These are phyloP conservation scores for Crepidodera aurea DNA, from an alignment of 2,888 invertebrate genomes.

Conservation along the genomic window DNA sequence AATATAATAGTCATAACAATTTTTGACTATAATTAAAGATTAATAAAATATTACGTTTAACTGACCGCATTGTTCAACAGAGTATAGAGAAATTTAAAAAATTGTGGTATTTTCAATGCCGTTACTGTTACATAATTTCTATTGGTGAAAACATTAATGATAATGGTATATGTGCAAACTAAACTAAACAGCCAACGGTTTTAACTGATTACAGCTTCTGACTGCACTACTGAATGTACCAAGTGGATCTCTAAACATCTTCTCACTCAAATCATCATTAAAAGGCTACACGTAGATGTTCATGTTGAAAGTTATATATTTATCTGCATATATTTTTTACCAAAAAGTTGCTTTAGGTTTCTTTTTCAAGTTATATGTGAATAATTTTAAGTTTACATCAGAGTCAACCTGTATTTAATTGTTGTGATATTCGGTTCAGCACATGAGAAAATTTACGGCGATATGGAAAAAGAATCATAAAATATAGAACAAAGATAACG, in stretches of 20 bases:
- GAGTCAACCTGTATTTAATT: slow-evolving; percentile 4
- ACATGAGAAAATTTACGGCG: slow-evolving; percentile 3
- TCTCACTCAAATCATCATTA: no score
- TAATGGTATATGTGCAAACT: slow-evolving; percentile 6
- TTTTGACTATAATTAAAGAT: slow-evolving; percentile 25
- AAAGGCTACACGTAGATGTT: no score
- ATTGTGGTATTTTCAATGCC: slow-evolving; percentile 22
- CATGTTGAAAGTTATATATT: no score
- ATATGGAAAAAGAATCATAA: slow-evolving; percentile 6
- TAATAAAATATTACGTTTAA: slow-evolving; percentile 16
- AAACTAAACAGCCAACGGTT: slow-evolving; percentile 13
- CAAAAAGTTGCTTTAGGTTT: no score
- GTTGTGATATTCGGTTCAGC: neutral
- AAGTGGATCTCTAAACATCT: neutral
- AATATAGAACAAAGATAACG: slow-evolving; percentile 23
- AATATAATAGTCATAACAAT: slow-evolving; percentile 28
- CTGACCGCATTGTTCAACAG: slow-evolving; percentile 27
- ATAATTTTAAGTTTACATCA: no score
- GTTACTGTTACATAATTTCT: slow-evolving; percentile 18
- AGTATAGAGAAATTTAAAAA: slow-evolving; percentile 24
- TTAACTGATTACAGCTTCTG: slow-evolving; percentile 14
- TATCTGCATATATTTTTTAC: no score
- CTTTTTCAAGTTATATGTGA: no score
- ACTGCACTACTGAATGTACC: slow-evolving; percentile 1
- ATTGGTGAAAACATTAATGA: slow-evolving; percentile 18